Base-by-base conservation (phyloP, 2,113 vertebrate species). In the human region DNA sequence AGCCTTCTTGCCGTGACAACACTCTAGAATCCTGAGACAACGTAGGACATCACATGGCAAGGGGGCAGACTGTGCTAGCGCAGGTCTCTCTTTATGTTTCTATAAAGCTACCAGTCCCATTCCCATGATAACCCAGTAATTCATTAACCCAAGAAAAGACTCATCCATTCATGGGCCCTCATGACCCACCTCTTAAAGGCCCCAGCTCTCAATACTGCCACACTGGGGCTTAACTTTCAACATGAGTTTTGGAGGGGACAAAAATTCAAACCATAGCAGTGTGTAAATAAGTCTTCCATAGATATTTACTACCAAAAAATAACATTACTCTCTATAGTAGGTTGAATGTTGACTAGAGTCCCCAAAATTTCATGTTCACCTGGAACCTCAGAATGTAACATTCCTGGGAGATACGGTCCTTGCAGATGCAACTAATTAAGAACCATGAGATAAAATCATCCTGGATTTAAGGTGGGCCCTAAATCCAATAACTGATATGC, bases 241-340 rank as follows among this genome's bases (percentile, higher is more conserved):
- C 43, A 18, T 48, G 75, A 76, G 27, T 17, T 48, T 76, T 78
- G 16, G 43, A 78, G 75, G 3, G 16, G 25, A 78, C 25, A 48
- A 78, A 78, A 32, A 48, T 48, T 48, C 27, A 78, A 78, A 78
- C 27, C 16, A 48, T 78, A 18, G 23, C 16, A 79, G 30, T 75
- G 14, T 55, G 12, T 66, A 92, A 90, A 94, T 87, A 95, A 75
- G 48, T 1, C 32, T 90, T 73, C 27, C 18, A 68, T 7, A 66
- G 35, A 64, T 73, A 96, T 25, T 57, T 59, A 80, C 5, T 79
- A 57, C 22, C 61, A 40, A 92, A 93, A 96, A 93, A 95, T 94
- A 72, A 93, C 68, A 38, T 76, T 86, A 92, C 1, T 87, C 17
- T 84, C 23, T 52, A 68, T 16, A 70, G 48, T 52, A 79, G 73